A percentile compares a stretch with the other conserved stretches of the same genome.
Evolutionary conservation across 2,113 vertebrate species (phyloP).

Genomic region (Pachycephala philippinensis): DNA sequence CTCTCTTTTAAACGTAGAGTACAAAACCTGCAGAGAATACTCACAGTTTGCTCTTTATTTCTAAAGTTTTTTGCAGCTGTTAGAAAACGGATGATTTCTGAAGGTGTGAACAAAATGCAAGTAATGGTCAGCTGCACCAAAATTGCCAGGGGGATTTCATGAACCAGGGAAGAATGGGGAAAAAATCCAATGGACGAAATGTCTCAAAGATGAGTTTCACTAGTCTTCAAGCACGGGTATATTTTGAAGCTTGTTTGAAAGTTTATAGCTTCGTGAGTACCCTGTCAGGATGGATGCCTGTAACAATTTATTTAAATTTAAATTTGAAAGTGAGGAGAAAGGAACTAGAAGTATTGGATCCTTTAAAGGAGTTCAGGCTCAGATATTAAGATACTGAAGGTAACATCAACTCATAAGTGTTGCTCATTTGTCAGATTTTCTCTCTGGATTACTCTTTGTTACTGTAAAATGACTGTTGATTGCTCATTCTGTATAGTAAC

Average conservation of each 20-base stretch:
- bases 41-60: not conserved
- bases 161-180: not conserved
- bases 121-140: not conserved
- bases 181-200: not conserved
- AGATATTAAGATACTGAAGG: not conserved
- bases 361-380: not conserved
- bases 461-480: not conserved
- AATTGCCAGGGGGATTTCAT: not conserved
- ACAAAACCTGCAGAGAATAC: not conserved
- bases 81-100: fast-evolving
- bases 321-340: not conserved
- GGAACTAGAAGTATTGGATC: not conserved
- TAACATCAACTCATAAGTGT: not conserved
- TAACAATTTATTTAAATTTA: not conserved
- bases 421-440: not conserved
- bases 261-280: not conserved
- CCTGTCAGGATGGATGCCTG: not conserved
- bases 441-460: not conserved
- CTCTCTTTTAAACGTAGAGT: not conserved
- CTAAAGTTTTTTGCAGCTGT: not conserved
- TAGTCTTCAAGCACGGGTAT: not conserved
- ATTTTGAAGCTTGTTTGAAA: not conserved
- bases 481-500: not conserved
- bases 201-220: not conserved
- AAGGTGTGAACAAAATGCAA: not conserved